These are phyloP conservation scores for Osmerus eperlanus DNA, from an alignment of 2,113 vertebrate species.

Conservation along the genomic window DNA sequence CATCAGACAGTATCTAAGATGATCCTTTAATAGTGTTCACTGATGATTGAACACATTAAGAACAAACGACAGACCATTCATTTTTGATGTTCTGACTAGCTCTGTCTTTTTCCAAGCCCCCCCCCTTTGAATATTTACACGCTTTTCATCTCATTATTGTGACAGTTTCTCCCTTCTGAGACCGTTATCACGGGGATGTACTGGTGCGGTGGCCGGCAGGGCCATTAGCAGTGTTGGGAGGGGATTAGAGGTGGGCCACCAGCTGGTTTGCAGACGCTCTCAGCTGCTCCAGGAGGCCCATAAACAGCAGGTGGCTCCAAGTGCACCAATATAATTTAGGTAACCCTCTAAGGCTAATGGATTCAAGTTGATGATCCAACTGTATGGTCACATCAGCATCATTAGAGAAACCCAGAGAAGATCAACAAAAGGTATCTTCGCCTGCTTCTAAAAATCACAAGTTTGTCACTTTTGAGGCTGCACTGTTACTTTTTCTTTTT, in stretches of 20 bases:
- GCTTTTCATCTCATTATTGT: constrained; percentile 49
- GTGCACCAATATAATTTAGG: constrained; percentile 50
- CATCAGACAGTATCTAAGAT: constrained; percentile 26
- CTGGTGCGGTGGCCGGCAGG: constrained; percentile 44
- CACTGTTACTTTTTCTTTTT: too few relatives aligned
- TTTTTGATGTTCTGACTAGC: constrained; percentile 63
- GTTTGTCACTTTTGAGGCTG: too few relatives aligned
- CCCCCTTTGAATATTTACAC: constrained; percentile 48
- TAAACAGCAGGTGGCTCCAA: constrained; percentile 54
- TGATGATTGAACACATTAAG: constrained; percentile 74
- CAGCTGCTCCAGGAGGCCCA: constrained; percentile 42
- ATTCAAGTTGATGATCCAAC: constrained; percentile 43
- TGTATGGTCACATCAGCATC: constrained; percentile 34
- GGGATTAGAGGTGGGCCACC: constrained; percentile 57
- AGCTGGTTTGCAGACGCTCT: constrained; percentile 56
- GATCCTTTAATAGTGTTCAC: constrained; percentile 58
- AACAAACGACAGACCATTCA: constrained; percentile 51
- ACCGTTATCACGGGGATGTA: constrained; percentile 36
- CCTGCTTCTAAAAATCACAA: too few relatives aligned
- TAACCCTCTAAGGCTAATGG: constrained; percentile 62
- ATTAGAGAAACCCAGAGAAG: not conserved
- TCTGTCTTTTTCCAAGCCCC: constrained; percentile 1
- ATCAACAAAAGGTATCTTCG: not conserved
- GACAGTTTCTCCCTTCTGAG: constrained; percentile 37
- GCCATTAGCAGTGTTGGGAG: constrained; percentile 60